A percentile compares a stretch with the other conserved stretches of the same genome.
Evolutionary conservation across 2,113 vertebrate genomes (phyloP).

Genomic region (Tinamus guttatus): DNA sequence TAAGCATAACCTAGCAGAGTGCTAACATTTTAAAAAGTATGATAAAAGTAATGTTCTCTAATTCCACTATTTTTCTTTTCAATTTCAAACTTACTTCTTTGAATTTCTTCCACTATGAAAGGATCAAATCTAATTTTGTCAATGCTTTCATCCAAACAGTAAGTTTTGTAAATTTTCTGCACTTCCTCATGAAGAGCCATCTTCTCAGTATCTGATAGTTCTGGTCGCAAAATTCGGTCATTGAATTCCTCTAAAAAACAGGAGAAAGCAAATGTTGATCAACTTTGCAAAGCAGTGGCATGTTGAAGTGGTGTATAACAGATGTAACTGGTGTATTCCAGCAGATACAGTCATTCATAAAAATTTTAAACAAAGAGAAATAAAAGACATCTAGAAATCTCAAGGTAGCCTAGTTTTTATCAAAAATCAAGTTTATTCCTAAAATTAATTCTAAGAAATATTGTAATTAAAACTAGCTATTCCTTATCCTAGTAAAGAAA

Average conservation of each 20-base stretch:
- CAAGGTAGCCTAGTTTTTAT: neutral
- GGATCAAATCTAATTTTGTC: conserved; percentile 95
- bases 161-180: conserved; percentile 90
- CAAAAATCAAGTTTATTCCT: neutral
- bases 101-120: conserved; percentile 92
- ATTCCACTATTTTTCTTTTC: neutral
- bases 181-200: conserved; percentile 89
- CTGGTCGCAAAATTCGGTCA: conserved; percentile 91
- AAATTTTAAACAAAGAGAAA: neutral
- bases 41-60: neutral
- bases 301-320: neutral
- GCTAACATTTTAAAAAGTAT: neutral
- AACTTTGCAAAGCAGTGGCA: neutral
- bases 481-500: neutral
- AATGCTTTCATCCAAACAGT: conserved; percentile 94
- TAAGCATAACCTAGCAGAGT: neutral
- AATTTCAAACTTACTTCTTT: conserved; percentile 84
- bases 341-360: neutral
- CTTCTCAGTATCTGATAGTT: conserved; percentile 89
- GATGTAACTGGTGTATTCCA: neutral
- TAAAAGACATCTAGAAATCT: neutral
- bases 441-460: neutral
- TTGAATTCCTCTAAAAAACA: conserved; percentile 93
- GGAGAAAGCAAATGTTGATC: neutral
- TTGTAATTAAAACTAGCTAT: neutral